Evolutionary conservation across 2,797 vertebrate genomes (phyloP).

Genomic region (Lophotriccus pileatus): DNA sequence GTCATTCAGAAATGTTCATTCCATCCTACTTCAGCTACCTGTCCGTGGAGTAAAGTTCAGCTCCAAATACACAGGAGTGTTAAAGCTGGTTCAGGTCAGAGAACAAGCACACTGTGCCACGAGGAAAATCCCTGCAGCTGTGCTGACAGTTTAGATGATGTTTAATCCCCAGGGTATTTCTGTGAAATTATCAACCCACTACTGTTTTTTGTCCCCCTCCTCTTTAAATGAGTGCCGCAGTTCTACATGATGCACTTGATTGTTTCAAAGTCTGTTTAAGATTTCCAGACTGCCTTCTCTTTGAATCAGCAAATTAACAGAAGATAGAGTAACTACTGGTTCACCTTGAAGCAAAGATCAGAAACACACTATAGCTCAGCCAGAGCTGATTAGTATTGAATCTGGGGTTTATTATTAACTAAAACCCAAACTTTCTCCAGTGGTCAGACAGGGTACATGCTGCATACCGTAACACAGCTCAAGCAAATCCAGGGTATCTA

Average conservation of each 20-base stretch:
- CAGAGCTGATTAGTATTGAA: slow-evolving; percentile 65
- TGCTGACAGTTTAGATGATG: slow-evolving; percentile 25
- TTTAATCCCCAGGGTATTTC: slow-evolving; percentile 35
- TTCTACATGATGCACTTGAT: neutral
- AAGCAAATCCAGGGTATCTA: slow-evolving; percentile 21
- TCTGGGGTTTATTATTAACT: slow-evolving; percentile 78
- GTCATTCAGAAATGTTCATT: neutral
- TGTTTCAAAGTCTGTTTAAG: slow-evolving; percentile 1
- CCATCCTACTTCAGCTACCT: neutral
- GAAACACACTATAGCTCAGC: slow-evolving; percentile 38
- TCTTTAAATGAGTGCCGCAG: neutral
- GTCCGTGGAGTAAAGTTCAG: neutral
- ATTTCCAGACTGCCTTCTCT: slow-evolving; percentile 3
- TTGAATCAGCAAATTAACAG: slow-evolving; percentile 39
- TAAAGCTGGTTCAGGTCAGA: slow-evolving; percentile 14
- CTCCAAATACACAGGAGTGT: neutral
- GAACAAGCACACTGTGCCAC: neutral
- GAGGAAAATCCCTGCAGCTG: slow-evolving; percentile 26
- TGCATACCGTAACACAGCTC: slow-evolving; percentile 11
- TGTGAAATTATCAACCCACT: slow-evolving; percentile 39
- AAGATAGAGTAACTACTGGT: slow-evolving; percentile 52
- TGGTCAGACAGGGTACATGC: slow-evolving; percentile 20
- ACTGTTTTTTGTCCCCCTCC: neutral
- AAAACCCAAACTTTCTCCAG: slow-evolving; percentile 52
- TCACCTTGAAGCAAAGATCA: slow-evolving; percentile 73